These are phyloP conservation scores for Nothura maculosa DNA, from an alignment of 2,797 vertebrate species.

Conservation along the genomic window DNA sequence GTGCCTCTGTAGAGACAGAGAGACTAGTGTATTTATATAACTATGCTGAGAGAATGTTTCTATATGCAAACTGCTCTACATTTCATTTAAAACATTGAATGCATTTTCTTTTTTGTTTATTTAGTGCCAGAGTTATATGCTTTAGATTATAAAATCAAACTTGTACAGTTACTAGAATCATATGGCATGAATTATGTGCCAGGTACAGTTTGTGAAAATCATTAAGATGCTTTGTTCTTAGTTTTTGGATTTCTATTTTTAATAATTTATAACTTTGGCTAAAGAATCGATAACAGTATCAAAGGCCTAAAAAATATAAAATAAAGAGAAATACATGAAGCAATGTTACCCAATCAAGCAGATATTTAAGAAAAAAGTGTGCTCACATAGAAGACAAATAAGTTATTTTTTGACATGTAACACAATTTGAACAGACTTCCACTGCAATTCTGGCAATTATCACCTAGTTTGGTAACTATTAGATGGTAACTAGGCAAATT, in stretches of 20 bases:
- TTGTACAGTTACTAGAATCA: not conserved
- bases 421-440: not conserved
- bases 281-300: not conserved
- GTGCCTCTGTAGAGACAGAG: not conserved
- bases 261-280: slow-evolving; percentile 13
- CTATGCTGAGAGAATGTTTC: not conserved
- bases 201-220: not conserved
- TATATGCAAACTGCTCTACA: not conserved
- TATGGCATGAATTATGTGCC: not conserved
- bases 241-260: not conserved
- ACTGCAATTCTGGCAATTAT: not conserved
- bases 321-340: not conserved
- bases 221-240: not conserved
- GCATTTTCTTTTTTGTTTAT: not conserved
- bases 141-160: slow-evolving; percentile 20
- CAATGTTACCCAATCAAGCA: not conserved
- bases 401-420: not conserved
- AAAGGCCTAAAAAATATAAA: slow-evolving; percentile 43
- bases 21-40: not conserved
- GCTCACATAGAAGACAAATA: not conserved
- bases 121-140: not conserved
- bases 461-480: not conserved
- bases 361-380: not conserved
- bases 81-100: not conserved
- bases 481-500: too few species aligned